These are phyloP conservation scores for Beris morrisii DNA, from an alignment of 2,888 invertebrate genomes.

Conservation along the genomic window DNA sequence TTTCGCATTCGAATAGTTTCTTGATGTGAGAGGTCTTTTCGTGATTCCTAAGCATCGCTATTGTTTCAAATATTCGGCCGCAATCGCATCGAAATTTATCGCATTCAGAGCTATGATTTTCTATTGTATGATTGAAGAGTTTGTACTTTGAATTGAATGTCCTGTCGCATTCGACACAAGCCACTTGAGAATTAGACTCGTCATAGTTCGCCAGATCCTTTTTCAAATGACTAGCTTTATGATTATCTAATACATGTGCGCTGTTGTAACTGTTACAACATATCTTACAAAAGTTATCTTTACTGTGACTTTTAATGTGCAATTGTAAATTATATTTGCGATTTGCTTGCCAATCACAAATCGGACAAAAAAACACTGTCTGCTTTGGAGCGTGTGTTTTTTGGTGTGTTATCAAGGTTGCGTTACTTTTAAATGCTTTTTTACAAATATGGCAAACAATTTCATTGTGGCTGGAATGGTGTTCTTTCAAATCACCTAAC, in stretches of 20 bases:
- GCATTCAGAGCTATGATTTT: slow-evolving; percentile 37
- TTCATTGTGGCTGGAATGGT: slow-evolving; percentile 26
- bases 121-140: slow-evolving; percentile 31
- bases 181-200: slow-evolving; percentile 24
- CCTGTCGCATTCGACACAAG: slow-evolving; percentile 40
- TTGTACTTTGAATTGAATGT: slow-evolving; percentile 41
- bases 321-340: slow-evolving; percentile 41
- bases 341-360: slow-evolving; percentile 42
- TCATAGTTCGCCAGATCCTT: slow-evolving; percentile 33
- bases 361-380: slow-evolving; percentile 35
- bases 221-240: slow-evolving; percentile 39
- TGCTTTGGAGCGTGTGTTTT: slow-evolving; percentile 22
- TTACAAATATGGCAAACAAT: slow-evolving; percentile 29
- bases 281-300: slow-evolving; percentile 41
- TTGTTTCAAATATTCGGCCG: slow-evolving; percentile 39
- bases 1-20: slow-evolving; percentile 38
- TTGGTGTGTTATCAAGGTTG: slow-evolving; percentile 28
- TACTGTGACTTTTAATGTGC: slow-evolving; percentile 41
- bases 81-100: slow-evolving; percentile 40
- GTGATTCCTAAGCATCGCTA: slow-evolving; percentile 40
- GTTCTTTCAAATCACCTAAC: slow-evolving; percentile 11
- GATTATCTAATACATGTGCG: slow-evolving; percentile 40
- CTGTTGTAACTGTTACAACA: slow-evolving; percentile 43
- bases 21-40: slow-evolving; percentile 37
- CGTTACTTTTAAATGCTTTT: slow-evolving; percentile 33